Percentiles rank a stretch among this genome's conserved stretches.
These are phyloP conservation scores for Ectropis crepuscularia DNA, from an alignment of 2,888 invertebrate species.

Conservation along the genomic window DNA sequence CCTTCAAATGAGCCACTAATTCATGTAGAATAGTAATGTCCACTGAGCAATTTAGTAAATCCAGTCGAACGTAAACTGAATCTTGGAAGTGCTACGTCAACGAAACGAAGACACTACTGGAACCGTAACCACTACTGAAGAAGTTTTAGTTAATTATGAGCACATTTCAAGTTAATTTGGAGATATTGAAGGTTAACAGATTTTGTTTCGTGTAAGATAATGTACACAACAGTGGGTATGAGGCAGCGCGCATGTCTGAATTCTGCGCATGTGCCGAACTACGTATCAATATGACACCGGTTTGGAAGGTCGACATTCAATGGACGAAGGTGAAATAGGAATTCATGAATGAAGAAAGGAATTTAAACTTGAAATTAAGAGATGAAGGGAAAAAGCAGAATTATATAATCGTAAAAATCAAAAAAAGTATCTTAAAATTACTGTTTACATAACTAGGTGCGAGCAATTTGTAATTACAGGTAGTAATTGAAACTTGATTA, in stretches of 20 bases:
- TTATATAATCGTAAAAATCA: no score
- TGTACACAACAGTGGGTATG: constrained; percentile 63
- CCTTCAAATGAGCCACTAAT: constrained; percentile 30
- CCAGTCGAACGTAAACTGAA: constrained; percentile 22
- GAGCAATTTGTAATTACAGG: no score
- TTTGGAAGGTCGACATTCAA: constrained; percentile 68
- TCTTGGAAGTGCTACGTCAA: constrained; percentile 29
- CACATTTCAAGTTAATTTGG: constrained; percentile 54
- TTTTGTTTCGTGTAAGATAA: constrained; percentile 61
- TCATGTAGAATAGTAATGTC: constrained; percentile 21
- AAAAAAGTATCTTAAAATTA: no score
- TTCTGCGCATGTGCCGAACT: constrained; percentile 63
- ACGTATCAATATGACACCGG: constrained; percentile 76
- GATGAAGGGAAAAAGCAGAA: no score
- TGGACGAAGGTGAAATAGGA: constrained; percentile 61
- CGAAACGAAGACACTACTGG: constrained; percentile 43
- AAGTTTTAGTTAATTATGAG: constrained; percentile 43
- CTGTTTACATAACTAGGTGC: no score
- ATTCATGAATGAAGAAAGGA: constrained; percentile 67
- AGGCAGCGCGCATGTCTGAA: constrained; percentile 55
- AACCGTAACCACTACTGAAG: constrained; percentile 52
- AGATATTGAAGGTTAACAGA: constrained; percentile 69
- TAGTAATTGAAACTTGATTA: no score
- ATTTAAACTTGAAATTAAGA: no score
- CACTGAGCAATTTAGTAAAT: constrained; percentile 12